A percentile compares a stretch with the other conserved stretches of the same genome.
Evolutionary conservation across 2,113 vertebrate species (phyloP).

Genomic region (Tonatia bakeri): DNA sequence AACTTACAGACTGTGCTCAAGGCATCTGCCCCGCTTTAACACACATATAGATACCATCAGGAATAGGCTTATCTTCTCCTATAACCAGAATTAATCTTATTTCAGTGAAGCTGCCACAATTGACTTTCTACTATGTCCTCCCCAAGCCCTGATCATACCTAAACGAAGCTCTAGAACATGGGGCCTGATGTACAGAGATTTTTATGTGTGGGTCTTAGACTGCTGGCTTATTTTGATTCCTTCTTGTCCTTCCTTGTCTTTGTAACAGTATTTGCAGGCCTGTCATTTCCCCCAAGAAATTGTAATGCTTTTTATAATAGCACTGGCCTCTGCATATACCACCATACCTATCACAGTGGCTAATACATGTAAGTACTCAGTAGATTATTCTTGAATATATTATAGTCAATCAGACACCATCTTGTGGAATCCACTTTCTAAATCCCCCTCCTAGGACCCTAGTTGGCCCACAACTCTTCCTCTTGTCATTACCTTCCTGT

Average conservation of each 20-base stretch:
- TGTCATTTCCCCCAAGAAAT: neutral
- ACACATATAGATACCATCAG: neutral
- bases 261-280: neutral
- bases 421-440: neutral
- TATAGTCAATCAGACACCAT: neutral
- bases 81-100: neutral
- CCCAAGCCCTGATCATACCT: neutral
- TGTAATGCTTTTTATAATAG: neutral
- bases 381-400: neutral
- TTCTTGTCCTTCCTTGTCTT: neutral
- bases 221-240: neutral
- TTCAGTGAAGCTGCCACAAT: neutral
- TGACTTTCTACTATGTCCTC: neutral
- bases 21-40: neutral
- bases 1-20: neutral
- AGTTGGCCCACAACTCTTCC: neutral
- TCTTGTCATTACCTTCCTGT: neutral
- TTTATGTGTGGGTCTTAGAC: neutral
- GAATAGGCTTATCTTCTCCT: neutral
- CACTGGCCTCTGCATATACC: neutral
- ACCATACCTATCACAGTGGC: neutral
- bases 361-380: neutral
- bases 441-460: neutral
- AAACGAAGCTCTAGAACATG: neutral
- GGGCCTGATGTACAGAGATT: neutral